Evolutionary conservation across 2,888 invertebrate genomes (phyloP).

Genomic region (Agrotis puta): DNA sequence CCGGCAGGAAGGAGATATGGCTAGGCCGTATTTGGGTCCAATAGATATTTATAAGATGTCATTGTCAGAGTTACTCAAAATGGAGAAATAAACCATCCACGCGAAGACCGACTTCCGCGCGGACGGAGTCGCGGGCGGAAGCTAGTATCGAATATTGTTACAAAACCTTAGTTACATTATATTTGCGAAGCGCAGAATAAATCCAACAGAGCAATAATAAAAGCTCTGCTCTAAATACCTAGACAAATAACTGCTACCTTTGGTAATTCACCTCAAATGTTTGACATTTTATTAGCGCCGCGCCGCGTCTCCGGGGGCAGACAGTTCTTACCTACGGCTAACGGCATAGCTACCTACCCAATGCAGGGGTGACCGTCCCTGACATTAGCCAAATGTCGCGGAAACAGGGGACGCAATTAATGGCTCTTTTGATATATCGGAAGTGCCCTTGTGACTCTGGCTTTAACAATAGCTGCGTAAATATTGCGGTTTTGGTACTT

Average conservation of each 20-base stretch:
- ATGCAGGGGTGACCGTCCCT: conserved; percentile 51
- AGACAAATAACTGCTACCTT: neutral
- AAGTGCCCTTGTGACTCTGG: conserved; percentile 35
- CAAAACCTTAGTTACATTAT: too few species aligned
- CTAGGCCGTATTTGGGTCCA: too few species aligned
- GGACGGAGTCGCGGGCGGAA: too few species aligned
- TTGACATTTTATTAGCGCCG: conserved; percentile 61
- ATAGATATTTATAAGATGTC: too few species aligned
- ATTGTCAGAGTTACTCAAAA: too few species aligned
- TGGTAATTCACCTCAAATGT: conserved; percentile 29
- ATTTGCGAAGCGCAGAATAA: too few species aligned
- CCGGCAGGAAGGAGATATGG: too few species aligned
- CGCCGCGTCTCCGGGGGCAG: conserved; percentile 29
- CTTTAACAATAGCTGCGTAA: conserved; percentile 30
- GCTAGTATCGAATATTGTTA: too few species aligned
- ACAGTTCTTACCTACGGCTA: conserved; percentile 35
- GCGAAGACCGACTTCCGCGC: too few species aligned
- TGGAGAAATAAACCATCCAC: too few species aligned
- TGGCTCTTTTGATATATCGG: conserved; percentile 70
- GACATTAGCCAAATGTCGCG: conserved; percentile 74
- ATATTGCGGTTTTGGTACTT: conserved; percentile 25
- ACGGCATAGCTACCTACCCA: conserved; percentile 39
- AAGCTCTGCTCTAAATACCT: neutral
- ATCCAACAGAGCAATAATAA: neutral
- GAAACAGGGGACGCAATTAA: conserved; percentile 69